These are phyloP conservation scores for Drosophila murphyi DNA, from an alignment of 1,140 invertebrate species.

Conservation along the genomic window DNA sequence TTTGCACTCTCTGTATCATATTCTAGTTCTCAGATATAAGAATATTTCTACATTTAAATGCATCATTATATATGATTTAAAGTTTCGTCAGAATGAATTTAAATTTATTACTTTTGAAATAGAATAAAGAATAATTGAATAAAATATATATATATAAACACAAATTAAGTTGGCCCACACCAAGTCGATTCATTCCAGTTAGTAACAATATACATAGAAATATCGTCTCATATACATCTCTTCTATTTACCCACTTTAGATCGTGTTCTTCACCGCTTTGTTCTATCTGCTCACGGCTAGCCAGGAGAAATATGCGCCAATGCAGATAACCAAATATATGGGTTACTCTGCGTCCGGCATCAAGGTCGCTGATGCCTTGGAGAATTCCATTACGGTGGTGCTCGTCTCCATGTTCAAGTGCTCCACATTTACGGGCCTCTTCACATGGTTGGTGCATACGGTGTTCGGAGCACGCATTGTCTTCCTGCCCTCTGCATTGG, in stretches of 20 bases:
- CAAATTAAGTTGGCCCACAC: too few species aligned
- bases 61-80: too few species aligned
- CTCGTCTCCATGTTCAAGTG: slow-evolving; percentile 98
- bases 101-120: too few species aligned
- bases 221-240: background rate
- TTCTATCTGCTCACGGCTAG: slow-evolving; percentile 97
- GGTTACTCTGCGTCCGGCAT: slow-evolving; percentile 92
- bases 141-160: too few species aligned
- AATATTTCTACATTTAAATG: too few species aligned
- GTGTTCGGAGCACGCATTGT: slow-evolving; percentile 97
- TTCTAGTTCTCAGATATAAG: too few species aligned
- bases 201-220: too few species aligned
- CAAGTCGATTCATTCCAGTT: too few species aligned
- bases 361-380: slow-evolving; percentile 89
- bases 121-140: too few species aligned
- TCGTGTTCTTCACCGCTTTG: slow-evolving; percentile 97
- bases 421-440: slow-evolving; percentile 98
- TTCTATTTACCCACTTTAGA: slow-evolving; percentile 85
- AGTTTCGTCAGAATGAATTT: too few species aligned
- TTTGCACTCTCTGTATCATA: too few species aligned
- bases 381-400: slow-evolving; percentile 90
- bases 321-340: slow-evolving; percentile 89
- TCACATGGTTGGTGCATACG: slow-evolving; percentile 99
- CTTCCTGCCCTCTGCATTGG: slow-evolving; percentile 96
- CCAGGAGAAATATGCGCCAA: slow-evolving; percentile 94